Conservation (phyloP, 30 jellyfish, hydroid and myxozoan genomes). For the Hydractinia symbiolongicarpus region DNA sequence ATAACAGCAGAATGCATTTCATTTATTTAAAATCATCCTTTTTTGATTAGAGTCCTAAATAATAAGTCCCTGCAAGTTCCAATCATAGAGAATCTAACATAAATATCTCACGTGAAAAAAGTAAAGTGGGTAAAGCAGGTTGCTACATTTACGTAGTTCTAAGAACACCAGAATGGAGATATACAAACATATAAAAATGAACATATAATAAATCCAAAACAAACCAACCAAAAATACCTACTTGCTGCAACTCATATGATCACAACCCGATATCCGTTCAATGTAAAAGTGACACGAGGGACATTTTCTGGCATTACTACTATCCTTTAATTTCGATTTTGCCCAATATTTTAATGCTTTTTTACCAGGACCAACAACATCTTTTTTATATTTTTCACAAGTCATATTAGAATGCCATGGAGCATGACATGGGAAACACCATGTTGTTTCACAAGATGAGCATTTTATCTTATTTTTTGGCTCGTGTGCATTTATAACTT, state of each 20-base stretch:
- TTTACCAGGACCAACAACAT: slow-evolving; percentile 58
- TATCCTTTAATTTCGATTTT: slow-evolving; percentile 43
- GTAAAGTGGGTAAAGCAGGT: too few relatives aligned
- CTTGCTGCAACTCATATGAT: slow-evolving; percentile 79
- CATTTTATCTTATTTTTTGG: slow-evolving; percentile 47
- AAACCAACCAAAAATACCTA: neutral
- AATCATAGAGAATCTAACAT: too few relatives aligned
- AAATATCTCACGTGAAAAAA: too few relatives aligned
- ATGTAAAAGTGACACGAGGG: slow-evolving; percentile 69
- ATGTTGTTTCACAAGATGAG: slow-evolving; percentile 38
- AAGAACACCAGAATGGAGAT: too few relatives aligned
- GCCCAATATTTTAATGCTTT: slow-evolving; percentile 82
- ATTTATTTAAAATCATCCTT: too few relatives aligned
- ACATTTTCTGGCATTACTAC: slow-evolving; percentile 72
- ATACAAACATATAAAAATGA: neutral
- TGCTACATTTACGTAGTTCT: too few relatives aligned
- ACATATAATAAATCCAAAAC: neutral
- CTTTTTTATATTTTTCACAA: slow-evolving; percentile 55
- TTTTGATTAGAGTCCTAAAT: too few relatives aligned
- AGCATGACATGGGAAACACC: slow-evolving; percentile 82
- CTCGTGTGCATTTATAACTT: slow-evolving; percentile 22
- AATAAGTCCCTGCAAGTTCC: too few relatives aligned
- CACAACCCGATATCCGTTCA: slow-evolving; percentile 78
- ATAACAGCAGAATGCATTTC: too few relatives aligned
- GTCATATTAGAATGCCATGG: slow-evolving; percentile 82